Evolutionary conservation across 2,797 vertebrate genomes (phyloP), one percentile per base, ranked within the genome.

Genomic region (Ciconia nigra): DNA sequence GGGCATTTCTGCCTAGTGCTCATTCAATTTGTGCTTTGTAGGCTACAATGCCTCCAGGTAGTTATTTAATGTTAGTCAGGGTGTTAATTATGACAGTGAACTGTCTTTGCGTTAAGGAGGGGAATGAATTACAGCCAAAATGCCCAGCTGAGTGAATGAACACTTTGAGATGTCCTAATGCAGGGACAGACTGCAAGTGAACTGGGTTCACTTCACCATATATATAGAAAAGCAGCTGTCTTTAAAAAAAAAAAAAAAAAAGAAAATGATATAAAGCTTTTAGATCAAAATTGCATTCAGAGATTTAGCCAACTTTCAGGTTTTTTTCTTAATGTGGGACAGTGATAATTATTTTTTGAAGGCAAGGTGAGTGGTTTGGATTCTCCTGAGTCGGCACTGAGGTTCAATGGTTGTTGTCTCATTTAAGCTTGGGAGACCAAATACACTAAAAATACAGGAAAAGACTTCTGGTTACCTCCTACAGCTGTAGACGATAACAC

Each of bases 81-180:
- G 37, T 96, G 71, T 85, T 97, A 93, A 94, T 97, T 95, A 92
- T 81, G 85, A 74, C 57, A 91, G 61, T 67, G 72, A 55, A 71
- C 49, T 66, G 67, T 91, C 63, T 85, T 77, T 74, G 29, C 29
- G 17, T 89, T 85, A 57, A 89, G 37, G 17, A 87, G 35, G 13
- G 5, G 14, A 80, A 80, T 77, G 67, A 87, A 86, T 70, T 94
- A 54, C 61, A 67, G 33, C 46, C 33, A 88, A 73, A 84, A 82
- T 52, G 24, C 44, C 37, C 41, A 74, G 49, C 15, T 0, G 4
- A 66, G 15, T 52, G 42, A 83, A 63, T 58, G 29, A 70, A 57
- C 3, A 22, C 22, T 90, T 91, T 85, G 47, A 80, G 57, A 46
- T 55, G 28, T 77, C 63, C 65, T 85, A 55, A 25, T 44, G 12